Evolutionary conservation across 2,888 invertebrate species (phyloP), one percentile per base, ranked within the genome.

Genomic region (Spatulosminthurus flaviceps): DNA sequence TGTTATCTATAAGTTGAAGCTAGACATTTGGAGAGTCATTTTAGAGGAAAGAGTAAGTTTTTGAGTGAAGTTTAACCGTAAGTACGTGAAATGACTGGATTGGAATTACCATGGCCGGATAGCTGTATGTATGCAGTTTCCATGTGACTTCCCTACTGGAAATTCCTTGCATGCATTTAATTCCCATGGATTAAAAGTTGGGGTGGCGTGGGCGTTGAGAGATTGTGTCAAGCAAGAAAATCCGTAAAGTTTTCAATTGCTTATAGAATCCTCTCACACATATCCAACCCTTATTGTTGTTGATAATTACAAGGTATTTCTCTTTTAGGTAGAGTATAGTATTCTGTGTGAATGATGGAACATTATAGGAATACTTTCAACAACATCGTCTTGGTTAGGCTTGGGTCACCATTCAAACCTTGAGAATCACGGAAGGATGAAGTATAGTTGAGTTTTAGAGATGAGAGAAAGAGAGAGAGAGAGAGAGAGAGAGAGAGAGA

Each of bases 81-180:
- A 51, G 51, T 51, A 51, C 51, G 16, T 51, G 51, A n/a, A n/a
- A 51, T 51, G 51, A 51, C 51, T n/a, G 51, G 51, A 51, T 51
- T 51, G 5, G 16, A 51, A 51, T 51, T n/a, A 51, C 51, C 16
- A n/a, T n/a, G n/a, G n/a, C n/a, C 51, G 5, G 51, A 51, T 51
- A 51, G 51, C 51, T 51, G 51, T 51, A 51, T 51, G 51, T 51
- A 51, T 51, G 51, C 51, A 51, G 9, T 51, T 51, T 51, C 9
- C n/a, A n/a, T n/a, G n/a, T n/a, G n/a, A n/a, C n/a, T 51, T 51
- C 51, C 16, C 51, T n/a, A 13, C 19, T n/a, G 16, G 16, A 51
- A 51, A 13, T 13, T 19, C 51, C 19, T 51, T 16, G 51, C 51
- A 51, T 51, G 51, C 51, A 51, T 13, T 19, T 19, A n/a, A n/a